phyloP scores from a whole-genome alignment of 2,113 vertebrate species.

The Pithys albifrons region DNA sequence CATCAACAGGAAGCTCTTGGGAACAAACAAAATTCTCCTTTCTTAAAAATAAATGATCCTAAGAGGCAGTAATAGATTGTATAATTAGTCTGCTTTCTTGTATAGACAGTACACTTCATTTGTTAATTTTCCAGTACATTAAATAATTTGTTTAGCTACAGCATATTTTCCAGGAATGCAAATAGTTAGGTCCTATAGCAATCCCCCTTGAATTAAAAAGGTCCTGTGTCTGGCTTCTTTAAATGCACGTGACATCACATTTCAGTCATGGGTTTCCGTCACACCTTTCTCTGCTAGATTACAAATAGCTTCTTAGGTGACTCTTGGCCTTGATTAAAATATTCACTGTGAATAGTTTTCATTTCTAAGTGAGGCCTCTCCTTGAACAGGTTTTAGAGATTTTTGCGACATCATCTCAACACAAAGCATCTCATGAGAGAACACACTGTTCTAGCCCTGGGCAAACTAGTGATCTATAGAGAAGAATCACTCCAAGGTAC shows the following conservation, averaged over 20 bases:
- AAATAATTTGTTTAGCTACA: constrained; percentile 24
- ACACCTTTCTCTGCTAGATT: not conserved
- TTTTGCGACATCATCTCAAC: not conserved
- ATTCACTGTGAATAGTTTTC: not conserved
- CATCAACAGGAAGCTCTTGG: constrained; percentile 12
- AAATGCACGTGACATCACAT: not conserved
- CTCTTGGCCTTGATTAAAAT: not conserved
- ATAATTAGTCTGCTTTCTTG: not conserved
- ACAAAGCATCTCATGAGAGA: not conserved
- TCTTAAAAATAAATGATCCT: constrained; percentile 12
- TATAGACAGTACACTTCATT: not conserved
- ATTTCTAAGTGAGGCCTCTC: not conserved
- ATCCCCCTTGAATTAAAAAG: not conserved
- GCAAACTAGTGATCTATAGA: not conserved
- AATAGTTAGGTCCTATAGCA: not conserved
- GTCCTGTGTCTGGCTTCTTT: not conserved
- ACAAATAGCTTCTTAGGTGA: not conserved
- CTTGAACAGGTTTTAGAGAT: not conserved
- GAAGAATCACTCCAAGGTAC: not conserved
- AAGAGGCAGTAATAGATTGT: not conserved
- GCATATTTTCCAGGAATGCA: not conserved
- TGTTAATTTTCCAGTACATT: not conserved
- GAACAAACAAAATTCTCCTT: not conserved
- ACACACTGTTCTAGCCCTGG: not conserved
- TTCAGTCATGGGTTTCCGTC: not conserved